Conservation (phyloP, 2,888 invertebrate species). For the Alentia gelatinosa region DNA sequence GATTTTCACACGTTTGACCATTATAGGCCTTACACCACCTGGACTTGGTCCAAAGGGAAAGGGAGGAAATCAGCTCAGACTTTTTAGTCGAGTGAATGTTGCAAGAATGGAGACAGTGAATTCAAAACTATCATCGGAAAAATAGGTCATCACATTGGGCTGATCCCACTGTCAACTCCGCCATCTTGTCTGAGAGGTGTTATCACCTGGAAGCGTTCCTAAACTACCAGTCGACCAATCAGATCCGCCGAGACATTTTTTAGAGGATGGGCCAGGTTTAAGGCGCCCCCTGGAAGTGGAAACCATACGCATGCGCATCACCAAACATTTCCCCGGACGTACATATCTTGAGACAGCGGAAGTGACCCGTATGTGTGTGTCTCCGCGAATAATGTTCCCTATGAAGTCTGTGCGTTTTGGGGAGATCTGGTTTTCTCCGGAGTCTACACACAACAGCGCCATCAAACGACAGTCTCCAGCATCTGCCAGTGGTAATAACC, state of each 20-base stretch:
- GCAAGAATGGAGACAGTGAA: too few species aligned
- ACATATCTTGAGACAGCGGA: constrained; percentile 20
- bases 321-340: neutral
- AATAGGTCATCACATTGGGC: neutral
- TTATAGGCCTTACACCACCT: neutral
- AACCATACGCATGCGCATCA: constrained; percentile 21
- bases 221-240: constrained; percentile 5
- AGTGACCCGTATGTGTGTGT: neutral
- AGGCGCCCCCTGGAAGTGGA: neutral
- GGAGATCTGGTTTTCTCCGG: neutral
- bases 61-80: too few species aligned
- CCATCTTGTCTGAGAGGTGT: neutral
- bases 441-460: neutral
- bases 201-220: neutral
- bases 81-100: too few species aligned
- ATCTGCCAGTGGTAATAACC: neutral
- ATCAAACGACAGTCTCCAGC: neutral
- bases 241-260: neutral
- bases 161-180: neutral
- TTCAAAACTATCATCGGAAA: neutral
- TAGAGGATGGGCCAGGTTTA: neutral
- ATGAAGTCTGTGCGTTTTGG: neutral
- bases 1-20: too few species aligned
- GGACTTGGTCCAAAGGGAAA: neutral
- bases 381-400: constrained; percentile 24